phyloP scores from a whole-genome alignment of 2,797 vertebrate genomes.

The Takifugu rubripes region DNA sequence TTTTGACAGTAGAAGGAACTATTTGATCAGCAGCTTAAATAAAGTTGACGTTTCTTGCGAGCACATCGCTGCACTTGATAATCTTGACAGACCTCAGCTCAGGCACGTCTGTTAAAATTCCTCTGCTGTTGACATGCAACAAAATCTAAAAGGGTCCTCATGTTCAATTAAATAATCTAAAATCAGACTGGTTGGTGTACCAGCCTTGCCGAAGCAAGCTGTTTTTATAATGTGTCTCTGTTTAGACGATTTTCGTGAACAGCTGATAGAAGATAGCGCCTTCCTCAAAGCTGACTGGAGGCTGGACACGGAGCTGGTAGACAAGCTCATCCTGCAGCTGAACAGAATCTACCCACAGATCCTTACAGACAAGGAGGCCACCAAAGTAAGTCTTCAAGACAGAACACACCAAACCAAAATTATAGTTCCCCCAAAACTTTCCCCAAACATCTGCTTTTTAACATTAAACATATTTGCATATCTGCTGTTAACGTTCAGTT shows the following conservation, averaged over 20 bases:
- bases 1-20: constrained; percentile 2
- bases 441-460: too few relatives aligned
- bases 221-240: neutral
- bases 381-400: constrained; percentile 75
- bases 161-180: neutral
- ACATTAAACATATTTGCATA: neutral
- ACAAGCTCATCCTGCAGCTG: constrained; percentile 93
- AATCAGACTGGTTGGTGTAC: too few relatives aligned
- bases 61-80: too few relatives aligned
- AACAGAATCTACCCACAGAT: constrained; percentile 97
- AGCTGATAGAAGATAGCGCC: constrained; percentile 83
- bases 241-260: constrained; percentile 81
- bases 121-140: neutral
- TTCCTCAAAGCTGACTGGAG: constrained; percentile 79
- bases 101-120: neutral
- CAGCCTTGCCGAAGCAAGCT: too few relatives aligned
- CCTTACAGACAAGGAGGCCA: constrained; percentile 92
- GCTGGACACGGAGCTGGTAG: constrained; percentile 87
- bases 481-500: constrained; percentile 74
- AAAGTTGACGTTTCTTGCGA: too few relatives aligned
- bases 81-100: neutral
- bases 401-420: too few relatives aligned
- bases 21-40: too few relatives aligned
- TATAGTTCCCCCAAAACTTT: too few relatives aligned
- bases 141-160: neutral